Percentiles rank a stretch among this genome's conserved stretches.
These are phyloP conservation scores for Buathra laborator DNA, from an alignment of 2,888 invertebrate genomes.

Conservation along the genomic window DNA sequence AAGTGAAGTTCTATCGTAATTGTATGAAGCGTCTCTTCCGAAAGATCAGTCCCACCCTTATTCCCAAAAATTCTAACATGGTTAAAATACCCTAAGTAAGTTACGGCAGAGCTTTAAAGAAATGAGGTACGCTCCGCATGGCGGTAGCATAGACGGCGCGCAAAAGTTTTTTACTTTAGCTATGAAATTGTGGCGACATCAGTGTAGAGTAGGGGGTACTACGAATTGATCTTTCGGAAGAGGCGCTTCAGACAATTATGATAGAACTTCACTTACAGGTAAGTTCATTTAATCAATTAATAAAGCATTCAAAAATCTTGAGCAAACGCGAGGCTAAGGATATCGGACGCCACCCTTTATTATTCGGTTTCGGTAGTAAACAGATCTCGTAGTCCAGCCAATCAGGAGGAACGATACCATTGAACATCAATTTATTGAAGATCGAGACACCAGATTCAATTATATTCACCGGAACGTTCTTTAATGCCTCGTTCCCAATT, in stretches of 20 bases:
- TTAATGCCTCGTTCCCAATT: constrained; percentile 34
- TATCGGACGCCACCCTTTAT: constrained; percentile 40
- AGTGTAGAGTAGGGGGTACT: constrained; percentile 37
- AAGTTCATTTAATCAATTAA: no score
- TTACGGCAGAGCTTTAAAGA: no score
- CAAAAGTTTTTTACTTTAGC: constrained; percentile 7
- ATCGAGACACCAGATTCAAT: constrained; percentile 5
- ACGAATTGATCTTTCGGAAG: constrained; percentile 40
- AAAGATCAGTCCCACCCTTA: no score
- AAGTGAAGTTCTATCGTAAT: no score
- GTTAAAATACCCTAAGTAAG: no score
- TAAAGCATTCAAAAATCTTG: constrained; percentile 50
- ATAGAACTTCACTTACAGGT: no score
- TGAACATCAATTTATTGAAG: constrained; percentile 42
- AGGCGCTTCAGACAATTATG: no score
- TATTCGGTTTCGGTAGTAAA: constrained; percentile 50
- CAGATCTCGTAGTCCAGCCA: constrained; percentile 37
- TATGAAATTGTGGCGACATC: constrained; percentile 51
- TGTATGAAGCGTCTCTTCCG: no score
- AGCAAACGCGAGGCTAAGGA: constrained; percentile 27
- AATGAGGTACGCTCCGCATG: constrained; percentile 6
- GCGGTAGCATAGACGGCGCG: not conserved
- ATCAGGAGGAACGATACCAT: constrained; percentile 20
- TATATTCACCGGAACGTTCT: constrained; percentile 1
- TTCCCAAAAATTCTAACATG: no score